phyloP scores from a whole-genome alignment of 2,888 invertebrate species.

The Lasioglossum zephyrum region DNA sequence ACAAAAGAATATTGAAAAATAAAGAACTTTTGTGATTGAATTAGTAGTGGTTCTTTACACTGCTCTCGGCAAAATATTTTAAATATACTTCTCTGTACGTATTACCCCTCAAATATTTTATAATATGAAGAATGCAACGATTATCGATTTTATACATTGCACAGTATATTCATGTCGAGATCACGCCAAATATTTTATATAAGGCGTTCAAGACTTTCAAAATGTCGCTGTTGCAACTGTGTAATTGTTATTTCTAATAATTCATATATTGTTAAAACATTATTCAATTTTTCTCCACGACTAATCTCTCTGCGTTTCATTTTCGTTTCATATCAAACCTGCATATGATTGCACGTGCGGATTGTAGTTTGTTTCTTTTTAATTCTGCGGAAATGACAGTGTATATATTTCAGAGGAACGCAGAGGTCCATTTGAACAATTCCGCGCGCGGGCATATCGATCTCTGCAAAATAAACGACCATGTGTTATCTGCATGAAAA shows the following conservation, averaged over 20 bases:
- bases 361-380: neutral
- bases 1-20: no score
- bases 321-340: neutral
- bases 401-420: neutral
- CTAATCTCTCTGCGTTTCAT: neutral
- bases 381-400: neutral
- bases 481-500: neutral
- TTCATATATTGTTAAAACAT: neutral
- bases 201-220: no score
- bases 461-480: neutral
- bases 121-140: no score
- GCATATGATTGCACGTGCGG: neutral
- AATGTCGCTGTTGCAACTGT: fast-evolving
- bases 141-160: no score
- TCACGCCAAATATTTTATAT: no score
- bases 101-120: no score
- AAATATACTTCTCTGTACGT: no score
- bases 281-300: neutral
- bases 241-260: no score
- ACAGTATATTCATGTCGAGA: no score
- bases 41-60: no score
- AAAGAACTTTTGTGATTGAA: no score
- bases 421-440: neutral
- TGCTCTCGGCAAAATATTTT: no score
- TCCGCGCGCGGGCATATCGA: neutral